Evolutionary conservation across 2,797 vertebrate genomes (phyloP).

Genomic region (Pseudochirops cupreus): DNA sequence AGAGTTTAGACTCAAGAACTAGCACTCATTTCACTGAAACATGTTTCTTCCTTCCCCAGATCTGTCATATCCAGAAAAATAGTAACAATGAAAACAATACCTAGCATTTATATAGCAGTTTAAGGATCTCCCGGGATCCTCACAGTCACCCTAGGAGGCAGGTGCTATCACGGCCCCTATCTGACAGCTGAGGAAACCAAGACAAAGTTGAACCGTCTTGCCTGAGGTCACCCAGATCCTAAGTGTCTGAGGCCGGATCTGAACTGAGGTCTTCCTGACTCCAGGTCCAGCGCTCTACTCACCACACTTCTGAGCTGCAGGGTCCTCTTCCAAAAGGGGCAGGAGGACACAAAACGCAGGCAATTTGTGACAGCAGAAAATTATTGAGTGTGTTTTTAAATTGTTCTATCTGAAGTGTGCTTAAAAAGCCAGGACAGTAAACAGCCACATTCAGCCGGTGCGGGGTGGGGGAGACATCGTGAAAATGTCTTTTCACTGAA

Average conservation of each 20-base stretch:
- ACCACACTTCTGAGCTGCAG: not conserved
- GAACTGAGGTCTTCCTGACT: not conserved
- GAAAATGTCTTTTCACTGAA: not conserved
- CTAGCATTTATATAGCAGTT: not conserved
- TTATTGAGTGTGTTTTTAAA: not conserved
- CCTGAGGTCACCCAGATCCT: not conserved
- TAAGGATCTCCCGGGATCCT: not conserved
- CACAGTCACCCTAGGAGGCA: no score
- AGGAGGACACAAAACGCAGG: not conserved
- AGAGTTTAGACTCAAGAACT: not conserved
- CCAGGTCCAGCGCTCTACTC: not conserved
- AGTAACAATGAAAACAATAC: not conserved
- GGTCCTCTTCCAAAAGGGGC: no score
- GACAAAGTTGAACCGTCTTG: not conserved
- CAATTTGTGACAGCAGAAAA: not conserved
- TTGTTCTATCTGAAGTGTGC: not conserved
- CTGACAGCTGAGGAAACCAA: no score
- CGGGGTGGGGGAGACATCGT: not conserved
- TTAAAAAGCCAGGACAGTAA: not conserved
- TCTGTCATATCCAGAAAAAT: not conserved
- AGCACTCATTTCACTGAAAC: not conserved
- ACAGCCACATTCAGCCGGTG: not conserved
- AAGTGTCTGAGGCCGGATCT: not conserved
- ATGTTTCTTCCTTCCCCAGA: not conserved
- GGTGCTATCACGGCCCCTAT: no score